Percentiles rank a stretch among this genome's conserved stretches.
phyloP scores from a whole-genome alignment of 2,888 invertebrate genomes.

The Pristionchus mayeri region DNA sequence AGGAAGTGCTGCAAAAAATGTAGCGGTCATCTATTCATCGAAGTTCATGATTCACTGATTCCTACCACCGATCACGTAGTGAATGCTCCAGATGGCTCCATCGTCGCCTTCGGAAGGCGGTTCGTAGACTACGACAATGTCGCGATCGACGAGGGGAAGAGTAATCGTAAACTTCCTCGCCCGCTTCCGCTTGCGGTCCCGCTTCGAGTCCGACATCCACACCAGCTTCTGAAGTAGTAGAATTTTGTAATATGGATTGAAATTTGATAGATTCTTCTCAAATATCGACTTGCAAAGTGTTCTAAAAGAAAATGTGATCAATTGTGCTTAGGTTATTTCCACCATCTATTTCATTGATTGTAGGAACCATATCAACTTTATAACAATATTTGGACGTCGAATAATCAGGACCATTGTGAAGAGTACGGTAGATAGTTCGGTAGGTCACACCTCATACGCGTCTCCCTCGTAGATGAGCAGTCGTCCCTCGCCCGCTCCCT shows the following conservation, averaged over 20 bases:
- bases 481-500: slow-evolving; percentile 13
- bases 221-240: slow-evolving; percentile 44
- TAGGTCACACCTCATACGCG: neutral
- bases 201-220: neutral
- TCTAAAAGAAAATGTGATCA: no score
- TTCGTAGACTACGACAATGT: slow-evolving; percentile 13
- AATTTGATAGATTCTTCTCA: neutral
- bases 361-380: no score
- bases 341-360: no score
- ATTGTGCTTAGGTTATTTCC: no score
- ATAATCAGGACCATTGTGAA: no score
- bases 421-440: no score
- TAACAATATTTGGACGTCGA: no score
- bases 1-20: no score
- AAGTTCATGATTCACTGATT: no score
- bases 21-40: no score
- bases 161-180: neutral
- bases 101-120: neutral
- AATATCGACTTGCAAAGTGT: no score
- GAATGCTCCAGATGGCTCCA: neutral
- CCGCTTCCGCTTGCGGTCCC: neutral
- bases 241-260: neutral
- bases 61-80: slow-evolving; percentile 7
- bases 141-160: neutral
- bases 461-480: slow-evolving; percentile 28